Evolutionary conservation across 1,140 invertebrate genomes (phyloP).

Genomic region (Drosophila trapezifrons): DNA sequence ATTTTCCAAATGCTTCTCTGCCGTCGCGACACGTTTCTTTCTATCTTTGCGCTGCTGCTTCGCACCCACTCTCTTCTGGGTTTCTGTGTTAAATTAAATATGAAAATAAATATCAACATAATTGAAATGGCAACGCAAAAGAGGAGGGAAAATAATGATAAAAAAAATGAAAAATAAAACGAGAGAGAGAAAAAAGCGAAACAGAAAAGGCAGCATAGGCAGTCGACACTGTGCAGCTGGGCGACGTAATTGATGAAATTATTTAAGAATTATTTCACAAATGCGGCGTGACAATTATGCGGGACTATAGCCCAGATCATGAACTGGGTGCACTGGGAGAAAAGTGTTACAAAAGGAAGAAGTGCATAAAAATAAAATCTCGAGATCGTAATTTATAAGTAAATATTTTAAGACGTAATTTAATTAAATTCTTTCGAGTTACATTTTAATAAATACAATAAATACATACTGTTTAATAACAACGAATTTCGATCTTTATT

Average conservation of each 20-base stretch:
- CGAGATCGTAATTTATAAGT: no score
- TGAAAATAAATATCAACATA: conserved; percentile 82
- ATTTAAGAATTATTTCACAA: conserved; percentile 80
- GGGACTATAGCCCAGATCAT: conserved; percentile 40
- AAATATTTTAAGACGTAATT: no score
- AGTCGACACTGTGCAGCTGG: conserved; percentile 46
- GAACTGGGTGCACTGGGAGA: conserved; percentile 39
- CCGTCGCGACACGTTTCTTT: conserved; percentile 19
- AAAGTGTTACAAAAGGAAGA: neutral
- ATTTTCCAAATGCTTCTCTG: conserved; percentile 64
- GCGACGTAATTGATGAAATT: conserved; percentile 77
- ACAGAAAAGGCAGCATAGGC: conserved; percentile 17
- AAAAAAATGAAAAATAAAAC: conserved; percentile 4
- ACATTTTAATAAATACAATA: no score
- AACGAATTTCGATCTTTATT: no score
- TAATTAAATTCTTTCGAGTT: no score
- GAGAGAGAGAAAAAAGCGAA: neutral
- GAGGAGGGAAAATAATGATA: conserved; percentile 5
- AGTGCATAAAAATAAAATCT: no score
- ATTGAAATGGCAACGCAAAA: conserved; percentile 69
- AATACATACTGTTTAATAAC: no score
- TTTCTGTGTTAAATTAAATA: conserved; percentile 76
- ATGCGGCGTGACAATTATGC: conserved; percentile 77
- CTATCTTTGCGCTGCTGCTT: conserved; percentile 9
- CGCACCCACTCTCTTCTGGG: neutral